Evolutionary conservation across 92 coral and sea anemone genomes (phyloP), one percentile per base, ranked within the genome.

Genomic region (Pocillopora meandrina): DNA sequence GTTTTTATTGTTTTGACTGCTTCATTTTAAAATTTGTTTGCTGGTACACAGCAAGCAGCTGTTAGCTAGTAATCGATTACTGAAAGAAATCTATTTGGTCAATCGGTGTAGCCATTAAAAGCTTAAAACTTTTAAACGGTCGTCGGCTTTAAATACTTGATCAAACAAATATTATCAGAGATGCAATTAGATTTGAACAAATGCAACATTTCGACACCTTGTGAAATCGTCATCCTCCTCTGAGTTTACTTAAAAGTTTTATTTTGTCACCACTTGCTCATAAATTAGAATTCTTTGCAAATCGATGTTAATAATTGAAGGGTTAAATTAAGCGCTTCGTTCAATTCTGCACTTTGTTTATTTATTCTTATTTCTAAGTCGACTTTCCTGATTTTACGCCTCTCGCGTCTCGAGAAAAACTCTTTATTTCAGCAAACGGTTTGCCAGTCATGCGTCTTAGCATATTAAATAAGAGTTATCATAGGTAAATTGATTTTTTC

Each of bases 151-250:
- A n/a, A 20, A 5, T 65, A 1, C 69, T 65, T 19, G 36, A 21
- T 65, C 2, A 65, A 65, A 7, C 23, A 21, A 20, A 18, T 65
- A 14, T 59, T n/a, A 65, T 20, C 20, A 20, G 68, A 11, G 68
- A 64, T n/a, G n/a, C 1, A 34, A 20, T 5, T 71, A 10, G 75
- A 71, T 34, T 71, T 36, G 13, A 10, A 67, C 33, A 67, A 15
- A 67, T 67, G 72, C 47, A n/a, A 67, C 31, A 26, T 67, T 67
- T 67, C 72, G 33, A 31, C 59, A 56, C 59, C 75, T 15, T 71
- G 36, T 17, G 16, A 42, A 67, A 35, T 8, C 9, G 6, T 56
- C 57, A 21, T 5, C 31, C 47, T 36, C 75, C 8, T 35, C 35
- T 12, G 57, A 9, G 12, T 12, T 23, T 2, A 49, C 12, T 71